Conservation (phyloP, 2,888 invertebrate species). For the Tipula vernalis region DNA sequence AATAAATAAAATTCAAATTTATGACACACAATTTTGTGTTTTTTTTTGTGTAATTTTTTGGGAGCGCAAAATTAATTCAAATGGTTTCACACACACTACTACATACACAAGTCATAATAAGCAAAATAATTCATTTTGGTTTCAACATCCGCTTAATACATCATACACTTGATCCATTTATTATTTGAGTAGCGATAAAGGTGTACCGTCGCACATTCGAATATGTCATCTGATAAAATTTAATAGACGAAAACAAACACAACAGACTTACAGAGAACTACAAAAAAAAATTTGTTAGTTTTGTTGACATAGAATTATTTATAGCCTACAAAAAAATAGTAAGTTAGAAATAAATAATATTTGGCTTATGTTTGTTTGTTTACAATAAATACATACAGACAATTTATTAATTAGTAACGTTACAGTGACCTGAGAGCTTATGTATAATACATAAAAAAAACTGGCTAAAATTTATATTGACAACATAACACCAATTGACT, state of each 20-base stretch:
- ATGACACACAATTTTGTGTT: neutral
- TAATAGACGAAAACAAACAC: neutral
- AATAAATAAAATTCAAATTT: neutral
- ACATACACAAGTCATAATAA: neutral
- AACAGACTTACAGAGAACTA: neutral
- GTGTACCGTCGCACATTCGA: neutral
- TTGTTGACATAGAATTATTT: neutral
- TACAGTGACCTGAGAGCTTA: neutral
- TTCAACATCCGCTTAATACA: neutral
- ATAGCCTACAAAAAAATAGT: neutral
- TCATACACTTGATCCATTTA: neutral
- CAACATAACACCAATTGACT: neutral
- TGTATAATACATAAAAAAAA: neutral
- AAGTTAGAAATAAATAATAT: neutral
- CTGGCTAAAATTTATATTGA: neutral
- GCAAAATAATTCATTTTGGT: neutral
- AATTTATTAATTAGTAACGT: neutral
- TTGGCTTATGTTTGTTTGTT: neutral
- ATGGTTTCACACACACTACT: too few species aligned
- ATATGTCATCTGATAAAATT: neutral
- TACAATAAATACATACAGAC: neutral
- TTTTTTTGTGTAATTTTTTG: neutral
- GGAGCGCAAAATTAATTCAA: neutral
- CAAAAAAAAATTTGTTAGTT: neutral
- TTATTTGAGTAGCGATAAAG: neutral